Base-by-base conservation (phyloP, 2,797 vertebrate species). In the Clarias pachynema region DNA sequence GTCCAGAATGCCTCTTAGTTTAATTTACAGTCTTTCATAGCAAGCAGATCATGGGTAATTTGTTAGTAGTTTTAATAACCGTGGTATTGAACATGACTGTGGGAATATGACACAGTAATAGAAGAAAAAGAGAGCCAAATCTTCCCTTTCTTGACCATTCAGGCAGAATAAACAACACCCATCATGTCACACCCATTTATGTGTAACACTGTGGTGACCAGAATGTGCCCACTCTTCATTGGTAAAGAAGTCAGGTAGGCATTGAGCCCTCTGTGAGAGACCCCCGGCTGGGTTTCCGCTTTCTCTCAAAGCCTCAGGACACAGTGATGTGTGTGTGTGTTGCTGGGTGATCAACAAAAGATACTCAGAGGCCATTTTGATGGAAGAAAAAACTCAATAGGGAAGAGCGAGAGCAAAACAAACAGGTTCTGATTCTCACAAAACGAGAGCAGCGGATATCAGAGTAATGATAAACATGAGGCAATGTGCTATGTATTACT, bases 201-300 rank as follows among this genome's bases (percentile, higher is more conserved):
- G 92, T 89, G 92, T 93, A 92, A 93, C 91, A 90, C 89, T 90
- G 89, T 86, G 37, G 91, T 87, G 90, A 86, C 86, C 86, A 92
- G 90, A 93, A 93, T 91, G 91, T 86, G 85, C 86, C 90, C 83
- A 84, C 85, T 91, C 92, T 93, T 95, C 94, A 95, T 96, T 95
- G 93, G 94, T 94, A 96, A 92, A 93, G 89, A 91, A 91, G 94
- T 96, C 94, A 96, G 94, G 94, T 94, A 94, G 93, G 90, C 91
- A 89, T 92, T 90, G 88, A 88, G 91, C 91, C 91, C 91, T 90
- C 92, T 91, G 93, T 92, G 94, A 94, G 94, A 92, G 91, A 89
- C 93, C 93, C 88, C 90, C 89, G 87, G 88, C 89, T 84, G 88
- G 78, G 90, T 91, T 95, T 95, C 94, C 93, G 94, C 90, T 93